Evolutionary conservation across 1,140 invertebrate species (phyloP).

Genomic region (Aphis gossypii): DNA sequence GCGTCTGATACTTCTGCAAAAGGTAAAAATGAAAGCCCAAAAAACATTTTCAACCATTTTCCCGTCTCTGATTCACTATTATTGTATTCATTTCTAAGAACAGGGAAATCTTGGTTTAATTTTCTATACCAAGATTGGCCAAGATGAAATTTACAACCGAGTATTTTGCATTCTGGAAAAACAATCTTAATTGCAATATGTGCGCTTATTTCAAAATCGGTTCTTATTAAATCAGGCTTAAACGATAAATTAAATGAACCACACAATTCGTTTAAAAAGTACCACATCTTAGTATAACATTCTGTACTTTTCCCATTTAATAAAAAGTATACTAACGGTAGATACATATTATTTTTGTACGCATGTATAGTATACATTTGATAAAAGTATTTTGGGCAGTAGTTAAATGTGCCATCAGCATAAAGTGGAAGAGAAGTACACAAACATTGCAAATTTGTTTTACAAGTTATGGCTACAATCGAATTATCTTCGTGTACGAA

Average conservation of each 20-base stretch:
- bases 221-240: not conserved
- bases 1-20: no score
- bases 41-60: not conserved
- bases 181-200: not conserved
- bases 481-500: not conserved
- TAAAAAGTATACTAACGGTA: not conserved
- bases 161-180: not conserved
- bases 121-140: not conserved
- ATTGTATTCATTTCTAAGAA: not conserved
- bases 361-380: not conserved
- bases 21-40: not conserved
- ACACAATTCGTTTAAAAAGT: not conserved
- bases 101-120: not conserved
- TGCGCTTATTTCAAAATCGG: not conserved
- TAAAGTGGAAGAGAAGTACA: not conserved
- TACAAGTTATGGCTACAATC: not conserved
- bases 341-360: not conserved
- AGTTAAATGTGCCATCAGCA: not conserved
- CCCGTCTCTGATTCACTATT: not conserved
- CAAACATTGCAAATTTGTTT: slow-evolving; percentile 2
- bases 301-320: not conserved
- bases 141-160: not conserved
- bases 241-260: not conserved
- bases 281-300: not conserved
- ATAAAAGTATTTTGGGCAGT: not conserved